Base-by-base conservation (phyloP, 2,113 vertebrate species). In the Catharus fuscescens region DNA sequence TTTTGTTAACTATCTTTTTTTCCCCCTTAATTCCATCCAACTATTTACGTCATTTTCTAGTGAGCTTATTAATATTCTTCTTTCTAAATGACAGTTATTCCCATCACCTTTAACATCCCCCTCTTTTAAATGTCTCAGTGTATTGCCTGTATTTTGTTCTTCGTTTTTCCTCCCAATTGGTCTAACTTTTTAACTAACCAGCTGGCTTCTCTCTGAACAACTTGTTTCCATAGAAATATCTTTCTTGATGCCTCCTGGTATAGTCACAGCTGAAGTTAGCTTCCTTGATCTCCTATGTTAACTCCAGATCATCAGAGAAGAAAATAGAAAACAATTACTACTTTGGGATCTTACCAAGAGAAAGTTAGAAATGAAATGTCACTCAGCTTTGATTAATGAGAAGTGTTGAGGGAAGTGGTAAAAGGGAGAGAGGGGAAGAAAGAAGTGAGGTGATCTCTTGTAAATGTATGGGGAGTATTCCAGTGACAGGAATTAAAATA, bases 401-500 rank as follows among this genome's bases (percentile, higher is more conserved):
- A 77, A 71, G 54, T 25, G 26, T 80, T 67, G 52, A 67, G 54
- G 65, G 50, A 60, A 53, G 36, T 31, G 26, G 36, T 13, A 53
- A 78, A 86, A 57, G 18, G 42, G 42, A 38, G 24, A 0, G 3
- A 59, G 21, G n/a, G 28, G 60, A 80, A 72, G 54, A 50, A 77
- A 52, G 59, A 50, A 66, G 26, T 25, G 44, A 88, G 67, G 44
- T 69, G 80, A 47, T 91, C 61, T 81, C 54, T 83, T 62, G 15
- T 92, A 79, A 86, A 80, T 69, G 45, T 71, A 66, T 78, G 72
- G 94, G 66, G 95, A 96, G 72, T 79, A 81, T 62, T 95, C 48
- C 82, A 91, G 64, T 93, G 94, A 69, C 59, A 54, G 80, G 86
- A 90, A 60, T 73, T 80, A 59, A 96, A 95, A 59, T 80, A 91